These are phyloP conservation scores for Neoscelio sp. DNA, from an alignment of 2,888 invertebrate species.

Conservation along the genomic window DNA sequence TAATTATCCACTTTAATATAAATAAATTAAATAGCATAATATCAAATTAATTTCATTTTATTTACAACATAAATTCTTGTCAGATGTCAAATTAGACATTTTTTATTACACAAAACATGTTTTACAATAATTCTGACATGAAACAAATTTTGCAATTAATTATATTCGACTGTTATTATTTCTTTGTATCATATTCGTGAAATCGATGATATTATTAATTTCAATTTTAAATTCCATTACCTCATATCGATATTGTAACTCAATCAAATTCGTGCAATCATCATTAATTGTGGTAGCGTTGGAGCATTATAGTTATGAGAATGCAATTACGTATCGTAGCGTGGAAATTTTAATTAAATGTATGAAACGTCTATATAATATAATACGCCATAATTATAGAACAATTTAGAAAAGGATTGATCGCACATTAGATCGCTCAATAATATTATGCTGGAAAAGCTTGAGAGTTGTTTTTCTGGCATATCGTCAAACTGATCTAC, in stretches of 20 bases:
- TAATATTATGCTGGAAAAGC: slow-evolving; percentile 4
- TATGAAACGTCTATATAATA: slow-evolving; percentile 4
- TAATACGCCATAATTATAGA: slow-evolving; percentile 25
- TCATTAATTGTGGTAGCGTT: slow-evolving; percentile 1
- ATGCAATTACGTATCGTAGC: slow-evolving; percentile 7
- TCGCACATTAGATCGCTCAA: slow-evolving; percentile 7
- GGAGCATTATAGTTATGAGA: slow-evolving; percentile 8
- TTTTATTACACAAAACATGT: too few relatives aligned
- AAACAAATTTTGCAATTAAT: too few relatives aligned
- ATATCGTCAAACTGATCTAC: slow-evolving; percentile 33
- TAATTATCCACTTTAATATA: neutral
- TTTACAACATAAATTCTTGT: too few relatives aligned
- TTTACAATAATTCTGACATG: too few relatives aligned
- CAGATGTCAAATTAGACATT: too few relatives aligned
- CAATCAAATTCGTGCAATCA: slow-evolving; percentile 18
- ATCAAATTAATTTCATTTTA: too few relatives aligned
- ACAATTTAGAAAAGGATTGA: slow-evolving; percentile 22
- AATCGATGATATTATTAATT: slow-evolving; percentile 17
- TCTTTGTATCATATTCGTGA: too few relatives aligned
- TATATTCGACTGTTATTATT: too few relatives aligned
- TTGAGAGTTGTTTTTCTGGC: slow-evolving; percentile 4
- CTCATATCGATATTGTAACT: slow-evolving; percentile 7
- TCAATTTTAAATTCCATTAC: slow-evolving; percentile 17
- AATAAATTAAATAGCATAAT: too few relatives aligned
- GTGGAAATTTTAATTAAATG: slow-evolving; percentile 39